Evolutionary conservation across 1,140 invertebrate genomes (phyloP), one percentile per base, ranked within the genome.

Genomic region (Zaprionus kolodkinae): DNA sequence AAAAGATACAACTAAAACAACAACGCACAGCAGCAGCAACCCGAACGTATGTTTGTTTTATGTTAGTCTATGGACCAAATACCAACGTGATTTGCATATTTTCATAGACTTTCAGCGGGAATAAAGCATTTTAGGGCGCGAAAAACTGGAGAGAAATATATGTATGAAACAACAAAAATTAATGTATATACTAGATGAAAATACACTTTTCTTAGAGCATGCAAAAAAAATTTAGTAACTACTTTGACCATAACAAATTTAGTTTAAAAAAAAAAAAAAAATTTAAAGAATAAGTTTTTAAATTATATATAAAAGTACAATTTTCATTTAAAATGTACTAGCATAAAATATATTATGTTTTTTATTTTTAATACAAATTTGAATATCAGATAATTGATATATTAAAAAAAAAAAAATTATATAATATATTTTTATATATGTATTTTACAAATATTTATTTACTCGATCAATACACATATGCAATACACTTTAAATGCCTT

Each of bases 1-100:
- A 67, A 50, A 55, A 65, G 59, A 48, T 55, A 55, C 12, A 55
- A 55, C 52, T 21, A 54, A 30, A 27, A 55, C 52, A 64, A 61
- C 12, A 56, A 45, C 3, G 4, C 2, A n/a, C 13, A 12, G 27
- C 10, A 9, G 10, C 1, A n/a, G 13, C n/a, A 21, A 21, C 21
- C 21, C 21, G 21, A 21, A 21, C 21, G 52, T 35, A 43, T 36
- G 17, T 67, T 40, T 57, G 52, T 52, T 57, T 27, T 27, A 17
- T 62, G 5, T 56, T 52, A 25, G 11, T 55, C 52, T 35, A 45
- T 40, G 15, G 27, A 6, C 33, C 69, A 72, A 87, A 76, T 77
- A 73, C 62, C 77, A 78, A 84, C 84, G 84, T 84, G 84, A 87
- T 87, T 87, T 88, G 84, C 84, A 87, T 87, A 87, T 80, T 88